Percentiles rank a stretch among this genome's conserved stretches.
Evolutionary conservation across 1,140 invertebrate genomes (phyloP).

Genomic region (Zaprionus lachaisei): DNA sequence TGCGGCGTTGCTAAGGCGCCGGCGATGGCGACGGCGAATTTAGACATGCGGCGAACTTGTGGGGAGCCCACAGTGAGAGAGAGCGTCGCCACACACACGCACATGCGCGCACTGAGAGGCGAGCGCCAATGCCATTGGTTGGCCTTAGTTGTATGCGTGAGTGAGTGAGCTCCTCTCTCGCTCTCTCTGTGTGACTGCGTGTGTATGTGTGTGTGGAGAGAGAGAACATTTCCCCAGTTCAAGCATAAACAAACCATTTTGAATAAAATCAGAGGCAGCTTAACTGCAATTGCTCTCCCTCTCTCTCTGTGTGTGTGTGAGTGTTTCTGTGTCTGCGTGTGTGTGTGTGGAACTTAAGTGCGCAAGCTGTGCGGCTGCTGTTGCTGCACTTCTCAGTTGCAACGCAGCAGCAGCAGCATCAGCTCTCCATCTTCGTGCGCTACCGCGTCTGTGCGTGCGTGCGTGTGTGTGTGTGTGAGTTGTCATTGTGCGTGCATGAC

Average conservation of each 20-base stretch:
- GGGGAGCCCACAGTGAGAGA: constrained; percentile 1
- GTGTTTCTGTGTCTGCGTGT: not conserved
- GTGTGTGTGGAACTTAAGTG: constrained; percentile 28
- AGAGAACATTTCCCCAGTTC: constrained; percentile 48
- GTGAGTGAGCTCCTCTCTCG: constrained; percentile 19
- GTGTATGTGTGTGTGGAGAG: constrained; percentile 35
- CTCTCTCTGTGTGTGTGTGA: constrained; percentile 8
- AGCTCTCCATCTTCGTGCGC: constrained; percentile 9
- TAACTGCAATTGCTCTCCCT: constrained; percentile 2
- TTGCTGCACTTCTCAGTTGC: constrained; percentile 67
- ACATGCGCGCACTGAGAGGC: constrained; percentile 59
- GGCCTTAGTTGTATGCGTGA: constrained; percentile 8
- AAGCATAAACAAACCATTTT: constrained; percentile 81
- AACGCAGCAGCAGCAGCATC: constrained; percentile 45
- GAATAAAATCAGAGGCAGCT: constrained; percentile 74
- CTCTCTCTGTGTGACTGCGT: constrained; percentile 2
- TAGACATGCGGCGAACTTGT: constrained; percentile 44
- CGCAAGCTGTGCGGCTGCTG: constrained; percentile 27
- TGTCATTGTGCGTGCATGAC: constrained; percentile 45
- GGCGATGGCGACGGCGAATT: constrained; percentile 39
- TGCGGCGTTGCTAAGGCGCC: not conserved
- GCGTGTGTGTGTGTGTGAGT: constrained; percentile 13
- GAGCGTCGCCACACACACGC: constrained; percentile 24
- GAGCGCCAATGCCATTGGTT: constrained; percentile 67
- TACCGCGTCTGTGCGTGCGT: constrained; percentile 2